Percentiles rank a stretch among this genome's conserved stretches.
These are phyloP conservation scores for Cephus pygmeus DNA, from an alignment of 2,888 invertebrate species.

Conservation along the genomic window DNA sequence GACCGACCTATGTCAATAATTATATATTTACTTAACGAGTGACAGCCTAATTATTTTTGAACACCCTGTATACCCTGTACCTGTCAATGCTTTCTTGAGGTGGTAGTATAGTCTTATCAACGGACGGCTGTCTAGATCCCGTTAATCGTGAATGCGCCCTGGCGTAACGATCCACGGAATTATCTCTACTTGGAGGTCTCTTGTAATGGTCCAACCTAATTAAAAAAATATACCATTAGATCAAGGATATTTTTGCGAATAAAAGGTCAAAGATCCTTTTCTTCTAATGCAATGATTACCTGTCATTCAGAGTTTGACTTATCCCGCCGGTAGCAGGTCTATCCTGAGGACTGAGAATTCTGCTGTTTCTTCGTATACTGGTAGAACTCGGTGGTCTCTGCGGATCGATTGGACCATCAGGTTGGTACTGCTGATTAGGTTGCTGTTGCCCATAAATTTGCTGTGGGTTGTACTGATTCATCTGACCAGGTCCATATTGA, in stretches of 20 bases:
- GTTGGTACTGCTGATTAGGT: slow-evolving; percentile 52
- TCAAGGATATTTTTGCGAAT: neutral
- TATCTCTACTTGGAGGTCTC: slow-evolving; percentile 88
- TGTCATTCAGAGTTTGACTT: slow-evolving; percentile 61
- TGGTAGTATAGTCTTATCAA: slow-evolving; percentile 72
- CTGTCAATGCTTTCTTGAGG: slow-evolving; percentile 58
- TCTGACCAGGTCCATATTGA: slow-evolving; percentile 53
- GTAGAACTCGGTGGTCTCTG: slow-evolving; percentile 52
- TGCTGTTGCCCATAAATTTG: slow-evolving; percentile 43
- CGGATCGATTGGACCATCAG: slow-evolving; percentile 46
- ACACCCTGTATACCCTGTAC: slow-evolving; percentile 28
- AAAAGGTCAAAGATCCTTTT: neutral
- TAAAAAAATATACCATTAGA: slow-evolving; percentile 12
- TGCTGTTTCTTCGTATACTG: slow-evolving; percentile 63
- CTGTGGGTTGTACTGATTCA: slow-evolving; percentile 57
- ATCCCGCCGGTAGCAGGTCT: slow-evolving; percentile 49
- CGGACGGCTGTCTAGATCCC: slow-evolving; percentile 82
- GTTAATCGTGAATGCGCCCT: slow-evolving; percentile 75
- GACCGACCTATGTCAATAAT: slow-evolving; percentile 55
- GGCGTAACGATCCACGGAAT: slow-evolving; percentile 85
- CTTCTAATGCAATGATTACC: slow-evolving; percentile 34
- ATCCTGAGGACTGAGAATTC: slow-evolving; percentile 59
- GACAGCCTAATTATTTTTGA: neutral
- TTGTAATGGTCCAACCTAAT: slow-evolving; percentile 93
- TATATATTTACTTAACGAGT: neutral